These are phyloP conservation scores for Acanthurus leucopareius DNA, from an alignment of 2,797 vertebrate genomes.

Conservation along the genomic window DNA sequence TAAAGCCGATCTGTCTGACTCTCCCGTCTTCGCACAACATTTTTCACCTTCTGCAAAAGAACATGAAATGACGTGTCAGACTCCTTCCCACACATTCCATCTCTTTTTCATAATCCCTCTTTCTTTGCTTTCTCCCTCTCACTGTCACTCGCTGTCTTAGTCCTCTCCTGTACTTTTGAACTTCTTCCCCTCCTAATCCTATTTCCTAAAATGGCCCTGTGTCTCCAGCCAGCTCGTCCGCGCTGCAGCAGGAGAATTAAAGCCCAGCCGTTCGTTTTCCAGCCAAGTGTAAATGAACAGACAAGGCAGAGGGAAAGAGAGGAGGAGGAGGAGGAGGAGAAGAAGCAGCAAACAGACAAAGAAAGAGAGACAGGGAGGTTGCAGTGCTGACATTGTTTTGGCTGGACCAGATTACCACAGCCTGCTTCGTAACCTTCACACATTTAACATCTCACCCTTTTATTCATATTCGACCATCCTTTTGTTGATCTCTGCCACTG, in stretches of 20 bases:
- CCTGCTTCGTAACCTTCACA: slow-evolving; percentile 26
- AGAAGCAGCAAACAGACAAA: slow-evolving; percentile 23
- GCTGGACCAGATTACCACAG: slow-evolving; percentile 41
- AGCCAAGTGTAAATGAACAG: slow-evolving; percentile 64
- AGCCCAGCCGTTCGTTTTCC: slow-evolving; percentile 39
- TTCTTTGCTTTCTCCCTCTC: slow-evolving; percentile 38
- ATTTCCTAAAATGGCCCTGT: slow-evolving; percentile 71
- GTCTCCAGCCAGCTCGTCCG: slow-evolving; percentile 52
- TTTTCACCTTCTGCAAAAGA: slow-evolving; percentile 62
- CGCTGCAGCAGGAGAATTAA: slow-evolving; percentile 56
- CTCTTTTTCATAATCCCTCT: slow-evolving; percentile 56
- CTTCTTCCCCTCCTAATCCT: slow-evolving; percentile 71
- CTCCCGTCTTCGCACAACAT: slow-evolving; percentile 49
- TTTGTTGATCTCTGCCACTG: not conserved
- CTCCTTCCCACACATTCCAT: slow-evolving; percentile 65
- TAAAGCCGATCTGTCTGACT: slow-evolving; percentile 61
- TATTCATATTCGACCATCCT: not conserved
- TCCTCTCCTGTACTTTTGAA: slow-evolving; percentile 64
- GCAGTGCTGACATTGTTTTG: slow-evolving; percentile 35
- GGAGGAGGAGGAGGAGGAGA: not conserved
- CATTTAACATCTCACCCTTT: slow-evolving; percentile 7
- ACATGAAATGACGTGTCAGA: slow-evolving; percentile 56
- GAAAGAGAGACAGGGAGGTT: slow-evolving; percentile 32
- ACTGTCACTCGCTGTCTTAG: slow-evolving; percentile 49
- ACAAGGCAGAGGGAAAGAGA: slow-evolving; percentile 4